Conservation (phyloP, 2,113 vertebrate species). For the Thalassarche chlororhynchos region DNA sequence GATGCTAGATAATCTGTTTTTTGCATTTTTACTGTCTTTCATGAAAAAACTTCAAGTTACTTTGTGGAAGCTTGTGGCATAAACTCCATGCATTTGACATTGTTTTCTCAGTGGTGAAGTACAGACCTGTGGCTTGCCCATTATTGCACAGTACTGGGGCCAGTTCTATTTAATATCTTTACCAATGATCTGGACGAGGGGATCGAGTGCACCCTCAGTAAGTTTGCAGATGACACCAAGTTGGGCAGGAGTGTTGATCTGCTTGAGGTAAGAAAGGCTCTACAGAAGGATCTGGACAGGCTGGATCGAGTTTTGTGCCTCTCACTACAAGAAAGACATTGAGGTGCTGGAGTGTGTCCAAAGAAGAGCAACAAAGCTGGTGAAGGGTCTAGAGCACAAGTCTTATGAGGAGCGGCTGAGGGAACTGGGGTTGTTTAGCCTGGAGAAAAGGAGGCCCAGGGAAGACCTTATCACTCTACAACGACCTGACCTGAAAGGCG, state of each 20-base stretch:
- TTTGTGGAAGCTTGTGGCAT: background rate
- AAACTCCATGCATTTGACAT: background rate
- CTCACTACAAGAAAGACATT: background rate
- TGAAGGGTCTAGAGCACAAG: background rate
- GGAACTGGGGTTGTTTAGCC: background rate
- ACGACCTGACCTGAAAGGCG: too few relatives aligned
- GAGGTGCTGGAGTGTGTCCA: background rate
- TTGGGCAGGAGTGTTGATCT: background rate
- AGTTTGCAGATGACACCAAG: background rate
- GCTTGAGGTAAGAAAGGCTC: background rate
- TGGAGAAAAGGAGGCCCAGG: too few relatives aligned
- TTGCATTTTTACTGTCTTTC: background rate
- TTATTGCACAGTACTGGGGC: background rate
- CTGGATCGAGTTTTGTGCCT: rapidly evolving
- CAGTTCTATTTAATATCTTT: background rate
- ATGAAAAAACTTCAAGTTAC: background rate
- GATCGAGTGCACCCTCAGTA: background rate
- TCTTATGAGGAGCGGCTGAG: background rate
- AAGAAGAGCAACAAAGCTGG: background rate
- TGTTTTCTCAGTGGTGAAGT: background rate
- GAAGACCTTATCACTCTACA: too few relatives aligned
- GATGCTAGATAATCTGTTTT: background rate
- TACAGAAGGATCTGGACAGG: background rate
- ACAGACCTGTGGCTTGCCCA: background rate
- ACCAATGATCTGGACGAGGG: background rate